Evolutionary conservation across 2,797 vertebrate genomes (phyloP).

Genomic region (Pseudochirops corinnae): DNA sequence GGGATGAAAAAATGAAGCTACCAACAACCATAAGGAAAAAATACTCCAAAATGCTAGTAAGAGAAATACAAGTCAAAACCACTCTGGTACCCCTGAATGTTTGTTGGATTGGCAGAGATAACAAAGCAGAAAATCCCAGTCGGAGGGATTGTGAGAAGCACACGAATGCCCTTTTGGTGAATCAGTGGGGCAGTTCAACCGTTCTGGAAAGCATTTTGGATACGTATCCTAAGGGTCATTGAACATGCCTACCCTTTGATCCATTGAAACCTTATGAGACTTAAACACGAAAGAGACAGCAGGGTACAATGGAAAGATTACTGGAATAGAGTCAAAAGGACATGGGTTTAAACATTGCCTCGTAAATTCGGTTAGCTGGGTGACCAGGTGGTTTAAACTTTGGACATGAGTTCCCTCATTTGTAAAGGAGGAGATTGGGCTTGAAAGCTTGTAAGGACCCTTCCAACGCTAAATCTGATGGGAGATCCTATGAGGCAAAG

Average conservation of each 20-base stretch:
- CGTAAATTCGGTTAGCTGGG: not conserved
- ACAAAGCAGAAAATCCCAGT: not conserved
- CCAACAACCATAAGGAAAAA: not conserved
- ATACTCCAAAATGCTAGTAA: not conserved
- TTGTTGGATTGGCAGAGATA: not conserved
- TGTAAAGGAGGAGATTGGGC: not conserved
- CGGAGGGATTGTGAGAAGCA: not conserved
- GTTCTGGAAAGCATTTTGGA: not conserved
- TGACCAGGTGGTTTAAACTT: not conserved
- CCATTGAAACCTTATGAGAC: not conserved
- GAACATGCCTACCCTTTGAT: not conserved
- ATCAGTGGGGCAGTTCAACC: not conserved
- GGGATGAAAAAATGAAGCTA: not conserved
- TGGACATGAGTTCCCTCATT: not conserved
- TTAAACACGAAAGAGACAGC: not conserved
- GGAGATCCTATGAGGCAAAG: too few relatives aligned
- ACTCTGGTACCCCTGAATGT: not conserved
- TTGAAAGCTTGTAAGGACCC: not conserved
- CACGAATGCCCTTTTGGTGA: not conserved
- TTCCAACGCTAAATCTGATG: not conserved
- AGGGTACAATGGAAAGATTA: not conserved
- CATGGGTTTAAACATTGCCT: not conserved
- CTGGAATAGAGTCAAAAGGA: not conserved
- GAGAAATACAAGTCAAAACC: not conserved
- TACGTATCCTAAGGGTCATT: not conserved